Evolutionary conservation across 2,888 invertebrate genomes (phyloP), one percentile per base, ranked within the genome.

Genomic region (Drosophila subquinaria): DNA sequence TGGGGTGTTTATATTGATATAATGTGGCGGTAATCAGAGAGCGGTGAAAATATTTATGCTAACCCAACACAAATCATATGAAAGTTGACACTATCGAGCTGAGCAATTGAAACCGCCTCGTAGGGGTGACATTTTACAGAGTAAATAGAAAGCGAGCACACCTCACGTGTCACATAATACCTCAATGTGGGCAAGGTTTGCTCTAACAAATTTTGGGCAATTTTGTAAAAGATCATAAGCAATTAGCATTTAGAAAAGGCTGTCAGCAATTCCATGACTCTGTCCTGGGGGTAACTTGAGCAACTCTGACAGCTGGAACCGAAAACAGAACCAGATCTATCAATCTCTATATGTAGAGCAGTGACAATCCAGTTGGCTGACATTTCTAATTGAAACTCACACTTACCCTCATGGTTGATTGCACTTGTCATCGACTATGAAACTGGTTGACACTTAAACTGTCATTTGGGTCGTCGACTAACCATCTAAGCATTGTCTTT

Each of bases 401-500:
- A 64, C 79, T 62, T 50, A 76, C 69, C 76, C 87, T 70, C 61
- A 62, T 78, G 83, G 62, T 69, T 81, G 82, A 84, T 84, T 87
- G 73, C 87, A 89, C 89, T 87, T 87, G 86, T 87, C 87, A 87
- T 57, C 76, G 76, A 48, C 52, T 67, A 48, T 50, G 53, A 23
- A 76, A 82, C 89, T 88, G 80, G 75, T 73, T 87, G 88, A 87
- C 89, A 89, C 81, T 89, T 84, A 76, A 84, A 84, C 74, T 87
- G 85, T 87, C 86, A 87, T 89, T 82, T 61, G 55, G 72, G 55
- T 53, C 42, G 36, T 56, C 59, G 38, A n/a, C 52, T 43, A 30
- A 42, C 40, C 27, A 30, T 35, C 50, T 57, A 42, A 23, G 57
- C 59, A 65, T 72, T 71, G 73, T 67, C 71, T 61, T 65, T 65